Percentiles rank a stretch among this genome's conserved stretches.
These are phyloP conservation scores for Ommatoiulus sabulosus DNA, from an alignment of 2,888 invertebrate species.

Conservation along the genomic window DNA sequence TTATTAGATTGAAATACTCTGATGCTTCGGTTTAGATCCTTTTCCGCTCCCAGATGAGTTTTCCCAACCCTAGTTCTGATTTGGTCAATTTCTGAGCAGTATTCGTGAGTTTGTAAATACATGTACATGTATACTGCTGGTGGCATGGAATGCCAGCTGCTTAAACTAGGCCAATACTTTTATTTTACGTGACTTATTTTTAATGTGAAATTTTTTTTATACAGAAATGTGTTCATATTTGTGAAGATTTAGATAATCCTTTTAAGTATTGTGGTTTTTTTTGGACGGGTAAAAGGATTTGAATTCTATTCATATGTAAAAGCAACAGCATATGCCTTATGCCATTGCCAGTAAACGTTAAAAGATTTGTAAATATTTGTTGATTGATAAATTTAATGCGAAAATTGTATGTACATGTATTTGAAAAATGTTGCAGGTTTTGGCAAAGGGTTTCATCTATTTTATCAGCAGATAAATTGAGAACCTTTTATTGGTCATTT, in stretches of 20 bases:
- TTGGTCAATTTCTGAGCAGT: not conserved
- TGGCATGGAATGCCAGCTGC: not conserved
- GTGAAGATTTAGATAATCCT: not conserved
- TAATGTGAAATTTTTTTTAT: not conserved
- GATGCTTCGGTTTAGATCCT: not conserved
- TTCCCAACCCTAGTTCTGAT: not conserved
- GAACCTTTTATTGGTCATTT: no score
- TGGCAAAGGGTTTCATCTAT: no score
- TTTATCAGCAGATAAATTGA: no score
- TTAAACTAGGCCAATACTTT: not conserved
- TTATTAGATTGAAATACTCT: slow-evolving; percentile 14
- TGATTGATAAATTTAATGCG: no score
- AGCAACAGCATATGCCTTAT: not conserved
- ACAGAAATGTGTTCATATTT: slow-evolving; percentile 11
- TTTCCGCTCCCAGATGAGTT: slow-evolving; percentile 34
- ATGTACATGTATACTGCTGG: not conserved
- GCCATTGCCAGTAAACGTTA: no score
- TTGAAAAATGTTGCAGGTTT: no score
- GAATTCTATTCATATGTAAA: not conserved
- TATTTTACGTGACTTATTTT: slow-evolving; percentile 10
- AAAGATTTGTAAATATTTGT: not conserved
- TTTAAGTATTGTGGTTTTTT: not conserved
- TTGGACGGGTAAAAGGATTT: not conserved
- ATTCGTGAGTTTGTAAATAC: no score
- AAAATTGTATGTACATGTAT: no score